Percentiles rank a stretch among this genome's conserved stretches.
Conservation (phyloP, 35 echinoderm and acorn worm genomes). For the Ptychodera flava region DNA sequence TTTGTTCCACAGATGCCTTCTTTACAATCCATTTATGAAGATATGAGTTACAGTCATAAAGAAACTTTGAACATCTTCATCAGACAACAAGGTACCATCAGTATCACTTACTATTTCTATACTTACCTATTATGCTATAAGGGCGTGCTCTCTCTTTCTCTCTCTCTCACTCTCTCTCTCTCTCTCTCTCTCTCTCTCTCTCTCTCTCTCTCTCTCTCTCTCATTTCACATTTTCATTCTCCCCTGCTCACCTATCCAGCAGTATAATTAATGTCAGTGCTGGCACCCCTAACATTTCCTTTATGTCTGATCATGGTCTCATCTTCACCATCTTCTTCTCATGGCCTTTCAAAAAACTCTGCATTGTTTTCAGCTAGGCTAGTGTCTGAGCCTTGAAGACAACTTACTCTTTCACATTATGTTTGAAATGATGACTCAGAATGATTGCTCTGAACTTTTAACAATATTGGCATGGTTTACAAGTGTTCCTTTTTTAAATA, state of each 20-base stretch:
- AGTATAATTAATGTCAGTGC: neutral
- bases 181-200: neutral
- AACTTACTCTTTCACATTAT: no score
- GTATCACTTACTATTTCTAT: neutral
- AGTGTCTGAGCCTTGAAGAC: no score
- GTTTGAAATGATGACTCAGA: no score
- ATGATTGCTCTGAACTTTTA: no score
- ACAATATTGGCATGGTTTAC: no score
- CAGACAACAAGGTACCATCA: conserved; percentile 47
- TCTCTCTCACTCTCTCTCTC: neutral
- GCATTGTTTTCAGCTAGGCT: no score
- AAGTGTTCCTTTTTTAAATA: no score
- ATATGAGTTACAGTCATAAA: conserved; percentile 58
- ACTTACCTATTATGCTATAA: neutral
- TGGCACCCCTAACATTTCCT: neutral
- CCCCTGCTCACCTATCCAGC: neutral
- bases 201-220: neutral
- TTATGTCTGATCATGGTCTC: no score
- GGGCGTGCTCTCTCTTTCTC: neutral
- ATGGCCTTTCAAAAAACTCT: no score
- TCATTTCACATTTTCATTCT: neutral
- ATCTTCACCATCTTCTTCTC: no score
- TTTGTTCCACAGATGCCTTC: conserved; percentile 74
- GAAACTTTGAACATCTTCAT: conserved; percentile 57
- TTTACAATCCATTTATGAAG: conserved; percentile 65